Conservation (phyloP, 2,888 invertebrate species). For the Coleophora flavipennella region DNA sequence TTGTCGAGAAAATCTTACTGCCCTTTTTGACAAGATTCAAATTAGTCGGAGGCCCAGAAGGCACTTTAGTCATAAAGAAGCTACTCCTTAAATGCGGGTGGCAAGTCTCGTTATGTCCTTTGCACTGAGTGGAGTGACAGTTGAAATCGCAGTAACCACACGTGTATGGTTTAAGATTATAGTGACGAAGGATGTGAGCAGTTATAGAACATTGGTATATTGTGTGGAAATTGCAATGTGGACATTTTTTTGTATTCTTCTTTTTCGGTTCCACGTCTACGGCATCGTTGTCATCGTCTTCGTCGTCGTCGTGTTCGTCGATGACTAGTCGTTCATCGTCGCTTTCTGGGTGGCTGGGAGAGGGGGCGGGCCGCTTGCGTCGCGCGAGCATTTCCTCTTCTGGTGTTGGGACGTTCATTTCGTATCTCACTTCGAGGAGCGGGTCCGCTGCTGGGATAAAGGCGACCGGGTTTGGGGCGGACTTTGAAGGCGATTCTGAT, state of each 20-base stretch:
- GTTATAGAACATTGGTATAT: too few species aligned
- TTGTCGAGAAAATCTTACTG: background rate
- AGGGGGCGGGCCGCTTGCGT: slow-evolving; percentile 8
- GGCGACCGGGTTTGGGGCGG: slow-evolving; percentile 2
- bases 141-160: slow-evolving; percentile 51
- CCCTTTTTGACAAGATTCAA: slow-evolving; percentile 2
- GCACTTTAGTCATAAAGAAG: slow-evolving; percentile 19
- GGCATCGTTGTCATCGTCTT: background rate
- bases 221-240: slow-evolving; percentile 31
- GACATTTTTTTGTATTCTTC: slow-evolving; percentile 25
- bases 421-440: slow-evolving; percentile 48
- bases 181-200: slow-evolving; percentile 59
- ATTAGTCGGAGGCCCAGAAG: slow-evolving; percentile 17
- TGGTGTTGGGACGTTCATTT: slow-evolving; percentile 35
- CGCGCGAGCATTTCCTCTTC: slow-evolving; percentile 19
- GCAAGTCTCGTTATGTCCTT: slow-evolving; percentile 29
- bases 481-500: background rate
- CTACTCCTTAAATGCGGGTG: slow-evolving; percentile 31
- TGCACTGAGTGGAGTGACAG: slow-evolving; percentile 22
- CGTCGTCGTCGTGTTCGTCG: slow-evolving; percentile 23
- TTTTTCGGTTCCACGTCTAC: slow-evolving; percentile 11
- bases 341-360: slow-evolving; percentile 24
- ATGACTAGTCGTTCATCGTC: slow-evolving; percentile 40
- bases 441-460: slow-evolving; percentile 25
- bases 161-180: slow-evolving; percentile 47